Conservation (phyloP, 2,113 vertebrate genomes). For the Lophius piscatorius region DNA sequence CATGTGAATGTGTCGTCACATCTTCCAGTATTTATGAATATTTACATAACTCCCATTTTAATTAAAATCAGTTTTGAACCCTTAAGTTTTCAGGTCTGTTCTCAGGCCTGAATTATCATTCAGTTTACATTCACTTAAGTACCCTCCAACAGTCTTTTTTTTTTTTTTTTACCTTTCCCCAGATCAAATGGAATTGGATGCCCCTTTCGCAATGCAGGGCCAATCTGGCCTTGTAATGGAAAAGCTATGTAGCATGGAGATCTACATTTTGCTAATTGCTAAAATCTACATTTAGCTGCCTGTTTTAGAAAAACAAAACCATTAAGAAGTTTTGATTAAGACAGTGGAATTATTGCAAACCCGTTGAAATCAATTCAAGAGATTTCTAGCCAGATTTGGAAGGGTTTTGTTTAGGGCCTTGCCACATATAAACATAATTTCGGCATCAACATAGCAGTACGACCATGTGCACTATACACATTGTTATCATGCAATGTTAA, state of each 20-base stretch:
- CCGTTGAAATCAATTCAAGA: conserved; percentile 26
- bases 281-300: background rate
- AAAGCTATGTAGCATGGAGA: conserved; percentile 2
- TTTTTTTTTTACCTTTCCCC: conserved; percentile 5
- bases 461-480: background rate
- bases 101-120: conserved; percentile 36
- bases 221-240: conserved; percentile 20
- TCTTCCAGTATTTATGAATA: conserved; percentile 5
- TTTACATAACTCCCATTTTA: background rate
- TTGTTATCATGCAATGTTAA: too few relatives aligned
- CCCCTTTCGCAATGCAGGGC: conserved; percentile 11
- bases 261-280: conserved; percentile 34
- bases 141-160: conserved; percentile 5
- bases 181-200: conserved; percentile 17
- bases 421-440: too few relatives aligned
- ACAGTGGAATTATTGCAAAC: conserved; percentile 11
- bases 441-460: too few relatives aligned
- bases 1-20: background rate
- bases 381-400: conserved; percentile 8
- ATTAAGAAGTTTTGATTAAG: conserved; percentile 31
- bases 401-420: conserved; percentile 9
- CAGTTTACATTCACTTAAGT: conserved; percentile 43
- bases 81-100: conserved; percentile 6
- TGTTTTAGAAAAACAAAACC: conserved; percentile 33
- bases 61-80: too few relatives aligned